These are phyloP conservation scores for Aulostomus chinensis DNA, from an alignment of 2,797 vertebrate species.

Conservation along the genomic window DNA sequence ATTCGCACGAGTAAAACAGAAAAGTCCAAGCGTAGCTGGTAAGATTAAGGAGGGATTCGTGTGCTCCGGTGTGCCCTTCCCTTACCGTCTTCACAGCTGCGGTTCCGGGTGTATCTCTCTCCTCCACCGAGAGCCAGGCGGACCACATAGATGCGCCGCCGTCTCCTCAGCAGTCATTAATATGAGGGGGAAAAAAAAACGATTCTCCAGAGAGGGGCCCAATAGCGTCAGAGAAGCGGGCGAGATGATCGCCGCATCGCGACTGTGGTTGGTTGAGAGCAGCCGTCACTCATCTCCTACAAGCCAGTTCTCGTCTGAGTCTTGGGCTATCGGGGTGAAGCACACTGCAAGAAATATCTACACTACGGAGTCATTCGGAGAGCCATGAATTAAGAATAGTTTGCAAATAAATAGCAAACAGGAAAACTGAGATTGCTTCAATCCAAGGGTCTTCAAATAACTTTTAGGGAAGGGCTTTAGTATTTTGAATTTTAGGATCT, in stretches of 20 bases:
- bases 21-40: no score
- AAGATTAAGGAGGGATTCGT: no score
- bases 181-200: slow-evolving; percentile 79
- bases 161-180: slow-evolving; percentile 89
- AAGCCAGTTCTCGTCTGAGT: slow-evolving; percentile 45
- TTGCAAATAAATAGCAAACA: no score
- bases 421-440: no score
- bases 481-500: no score
- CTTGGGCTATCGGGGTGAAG: slow-evolving; percentile 70
- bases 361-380: no score
- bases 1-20: slow-evolving; percentile 55
- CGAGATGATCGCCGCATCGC: slow-evolving; percentile 74
- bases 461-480: no score
- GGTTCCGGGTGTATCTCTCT: slow-evolving; percentile 84
- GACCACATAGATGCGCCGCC: slow-evolving; percentile 88
- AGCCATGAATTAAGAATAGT: no score
- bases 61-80: slow-evolving; percentile 66
- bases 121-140: slow-evolving; percentile 80
- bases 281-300: slow-evolving; percentile 81
- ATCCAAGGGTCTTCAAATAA: no score
- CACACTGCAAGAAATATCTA: slow-evolving; percentile 68
- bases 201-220: slow-evolving; percentile 84
- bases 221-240: slow-evolving; percentile 78
- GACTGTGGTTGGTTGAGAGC: slow-evolving; percentile 81
- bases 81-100: slow-evolving; percentile 80